Evolutionary conservation across 2,888 invertebrate species (phyloP).

Genomic region (Ennomos quercinarius): DNA sequence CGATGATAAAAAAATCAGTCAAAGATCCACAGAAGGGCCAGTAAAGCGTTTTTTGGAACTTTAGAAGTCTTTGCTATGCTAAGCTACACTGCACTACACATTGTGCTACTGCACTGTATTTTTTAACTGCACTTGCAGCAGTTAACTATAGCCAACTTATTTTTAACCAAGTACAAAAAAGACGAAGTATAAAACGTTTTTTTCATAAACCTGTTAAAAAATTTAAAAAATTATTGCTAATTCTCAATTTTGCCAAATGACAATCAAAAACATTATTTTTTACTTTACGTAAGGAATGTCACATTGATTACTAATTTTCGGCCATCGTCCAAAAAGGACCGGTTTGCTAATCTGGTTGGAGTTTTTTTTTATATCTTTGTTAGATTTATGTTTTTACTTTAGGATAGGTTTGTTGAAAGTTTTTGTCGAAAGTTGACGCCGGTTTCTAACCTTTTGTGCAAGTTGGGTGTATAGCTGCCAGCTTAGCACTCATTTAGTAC

Average conservation of each 20-base stretch:
- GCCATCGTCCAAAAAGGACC: conserved; percentile 29
- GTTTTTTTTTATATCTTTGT: conserved; percentile 17
- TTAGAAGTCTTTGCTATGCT: no score
- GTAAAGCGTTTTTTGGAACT: no score
- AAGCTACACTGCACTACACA: no score
- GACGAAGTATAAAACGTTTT: no score
- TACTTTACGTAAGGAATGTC: conserved; percentile 27
- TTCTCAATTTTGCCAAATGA: background rate
- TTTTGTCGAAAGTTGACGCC: conserved; percentile 24
- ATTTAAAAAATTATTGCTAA: background rate
- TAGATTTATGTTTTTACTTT: conserved; percentile 18
- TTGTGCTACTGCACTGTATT: no score
- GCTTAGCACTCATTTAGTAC: no score
- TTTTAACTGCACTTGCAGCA: no score
- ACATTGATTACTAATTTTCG: conserved; percentile 32
- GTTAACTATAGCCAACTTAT: no score
- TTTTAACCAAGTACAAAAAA: no score
- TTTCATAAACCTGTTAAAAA: no score
- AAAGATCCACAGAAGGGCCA: no score
- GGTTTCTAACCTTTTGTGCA: conserved; percentile 19
- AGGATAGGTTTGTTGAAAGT: conserved; percentile 21
- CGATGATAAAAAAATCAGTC: background rate
- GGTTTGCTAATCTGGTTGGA: conserved; percentile 38
- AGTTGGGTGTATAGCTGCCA: conserved; percentile 6
- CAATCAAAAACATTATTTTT: conserved; percentile 1